Conservation (phyloP, 2,113 vertebrate genomes). For the Cricetomys ansorgei region DNA sequence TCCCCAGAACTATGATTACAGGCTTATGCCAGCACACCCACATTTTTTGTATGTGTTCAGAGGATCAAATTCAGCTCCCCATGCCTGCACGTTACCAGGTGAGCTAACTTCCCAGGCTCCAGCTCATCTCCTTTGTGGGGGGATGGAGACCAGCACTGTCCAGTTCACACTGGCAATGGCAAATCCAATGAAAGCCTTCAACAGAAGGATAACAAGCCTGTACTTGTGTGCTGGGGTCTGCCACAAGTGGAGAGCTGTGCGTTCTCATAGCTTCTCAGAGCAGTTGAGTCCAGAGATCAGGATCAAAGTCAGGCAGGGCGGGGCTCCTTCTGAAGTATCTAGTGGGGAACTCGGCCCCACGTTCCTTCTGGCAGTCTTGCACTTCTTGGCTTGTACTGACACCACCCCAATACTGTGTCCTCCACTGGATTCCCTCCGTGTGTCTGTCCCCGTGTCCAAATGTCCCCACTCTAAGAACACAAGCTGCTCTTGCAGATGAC, state of each 20-base stretch:
- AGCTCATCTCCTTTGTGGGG: neutral
- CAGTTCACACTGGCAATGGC: neutral
- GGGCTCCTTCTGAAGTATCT: fast-evolving
- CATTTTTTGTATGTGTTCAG: neutral
- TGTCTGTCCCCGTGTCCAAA: fast-evolving
- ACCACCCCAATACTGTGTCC: fast-evolving
- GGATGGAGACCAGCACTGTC: fast-evolving
- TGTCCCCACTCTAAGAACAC: fast-evolving
- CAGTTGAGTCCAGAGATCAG: neutral
- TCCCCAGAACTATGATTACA: neutral
- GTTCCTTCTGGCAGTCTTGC: neutral
- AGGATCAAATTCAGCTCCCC: too few species aligned
- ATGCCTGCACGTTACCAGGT: neutral
- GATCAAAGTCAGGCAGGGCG: neutral
- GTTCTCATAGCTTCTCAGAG: neutral
- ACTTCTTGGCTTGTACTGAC: fast-evolving
- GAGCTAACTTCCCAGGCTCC: neutral
- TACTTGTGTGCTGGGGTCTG: too few species aligned
- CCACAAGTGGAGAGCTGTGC: neutral
- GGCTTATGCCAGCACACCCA: neutral
- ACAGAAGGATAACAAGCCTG: fast-evolving
- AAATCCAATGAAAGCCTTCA: neutral
- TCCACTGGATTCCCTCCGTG: fast-evolving
- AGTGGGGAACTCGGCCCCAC: fast-evolving
- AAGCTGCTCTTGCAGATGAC: neutral